Base-by-base conservation (phyloP, 2,797 vertebrate species). In the Alfaro cultratus region DNA sequence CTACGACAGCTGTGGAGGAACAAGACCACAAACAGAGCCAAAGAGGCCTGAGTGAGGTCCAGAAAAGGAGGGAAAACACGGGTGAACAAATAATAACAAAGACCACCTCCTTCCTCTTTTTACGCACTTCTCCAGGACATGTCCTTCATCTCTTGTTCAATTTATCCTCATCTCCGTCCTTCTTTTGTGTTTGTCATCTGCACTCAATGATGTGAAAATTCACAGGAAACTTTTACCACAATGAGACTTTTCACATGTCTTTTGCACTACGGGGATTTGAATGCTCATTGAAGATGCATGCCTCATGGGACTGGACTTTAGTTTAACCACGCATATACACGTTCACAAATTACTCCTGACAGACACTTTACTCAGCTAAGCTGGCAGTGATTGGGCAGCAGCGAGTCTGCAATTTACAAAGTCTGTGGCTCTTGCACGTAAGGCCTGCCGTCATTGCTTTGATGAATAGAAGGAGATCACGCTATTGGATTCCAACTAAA, bases 11-110 rank as follows among this genome's bases (percentile, higher is more conserved):
- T 92, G 94, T 60, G 85, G 82, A 90, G 90, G 85, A 91, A 91
- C 86, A 84, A 6, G 8, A 76, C 78, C 78, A 73, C 85, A 92
- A 90, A 91, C 83, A 87, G 77, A 87, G 82, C 77, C 75, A 81
- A 74, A 55, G 45, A 87, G 78, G 73, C 73, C 77, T 85, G 82
- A 36, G 51, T 74, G 43, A 43, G 47, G 62, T 76, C 83, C 81
- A 60, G 77, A 81, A 77, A 78, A 79, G 81, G 78, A 84, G 78
- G 77, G 77, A 85, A 87, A 83, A 92, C 89, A 92, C 0, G 62
- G 70, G 83, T n/a, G 71, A 84, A 89, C 89, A 90, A 92, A 93
- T 82, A 92, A 94, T 79, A 94, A 93, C 92, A 94, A 92, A 90
- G 87, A 80, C 87, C 64, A 60, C 87, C 87, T 92, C 92, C 90